phyloP scores from a whole-genome alignment of 1,140 invertebrate genomes.

The Akabosia matsudoensis region DNA sequence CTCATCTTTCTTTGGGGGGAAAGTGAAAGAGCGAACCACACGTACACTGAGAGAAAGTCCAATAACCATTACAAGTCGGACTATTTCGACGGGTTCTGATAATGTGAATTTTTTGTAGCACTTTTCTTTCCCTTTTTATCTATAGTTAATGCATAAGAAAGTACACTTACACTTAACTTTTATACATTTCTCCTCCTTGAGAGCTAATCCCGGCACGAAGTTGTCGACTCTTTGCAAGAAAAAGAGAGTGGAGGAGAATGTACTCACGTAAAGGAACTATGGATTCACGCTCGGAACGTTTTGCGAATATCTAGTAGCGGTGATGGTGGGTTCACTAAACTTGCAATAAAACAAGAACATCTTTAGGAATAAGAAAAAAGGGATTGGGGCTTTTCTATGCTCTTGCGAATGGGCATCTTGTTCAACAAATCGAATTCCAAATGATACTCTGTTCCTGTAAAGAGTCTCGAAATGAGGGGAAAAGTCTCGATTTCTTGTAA shows the following conservation, averaged over 20 bases:
- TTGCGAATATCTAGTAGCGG: too few relatives aligned
- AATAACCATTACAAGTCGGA: background rate
- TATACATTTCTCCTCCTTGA: background rate
- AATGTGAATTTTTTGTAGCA: background rate
- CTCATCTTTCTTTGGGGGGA: too few relatives aligned
- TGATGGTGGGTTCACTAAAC: conserved; percentile 4
- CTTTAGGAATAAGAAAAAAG: background rate
- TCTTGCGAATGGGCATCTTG: background rate
- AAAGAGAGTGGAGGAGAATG: background rate
- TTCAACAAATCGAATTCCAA: conserved; percentile 12
- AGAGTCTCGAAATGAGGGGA: background rate
- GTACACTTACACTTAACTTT: background rate
- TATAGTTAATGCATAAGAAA: background rate
- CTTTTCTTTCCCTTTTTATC: background rate
- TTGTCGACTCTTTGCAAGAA: background rate
- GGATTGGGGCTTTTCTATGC: background rate
- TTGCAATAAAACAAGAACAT: background rate
- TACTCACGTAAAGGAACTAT: background rate
- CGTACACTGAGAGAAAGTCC: background rate
- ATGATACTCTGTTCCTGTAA: background rate
- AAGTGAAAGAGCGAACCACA: background rate
- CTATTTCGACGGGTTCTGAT: background rate
- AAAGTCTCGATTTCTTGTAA: too few relatives aligned
- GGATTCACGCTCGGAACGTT: too few relatives aligned
- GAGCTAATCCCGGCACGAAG: conserved; percentile 7